These are phyloP conservation scores for Zenarchopterus dispar DNA, from an alignment of 2,797 vertebrate genomes.

Conservation along the genomic window DNA sequence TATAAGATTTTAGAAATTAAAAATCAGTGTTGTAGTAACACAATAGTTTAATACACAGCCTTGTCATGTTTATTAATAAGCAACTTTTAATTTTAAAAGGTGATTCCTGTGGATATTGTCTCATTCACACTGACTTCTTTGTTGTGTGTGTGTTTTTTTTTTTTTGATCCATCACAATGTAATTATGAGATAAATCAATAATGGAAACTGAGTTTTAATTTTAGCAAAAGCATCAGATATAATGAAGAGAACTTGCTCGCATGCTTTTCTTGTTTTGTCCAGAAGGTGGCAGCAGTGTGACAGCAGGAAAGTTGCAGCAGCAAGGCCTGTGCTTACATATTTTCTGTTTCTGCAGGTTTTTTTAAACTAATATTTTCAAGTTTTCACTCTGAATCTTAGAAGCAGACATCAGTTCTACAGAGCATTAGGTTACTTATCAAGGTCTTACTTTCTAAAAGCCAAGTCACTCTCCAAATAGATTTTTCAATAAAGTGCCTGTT, in stretches of 20 bases:
- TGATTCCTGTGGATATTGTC: no score
- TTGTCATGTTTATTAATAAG: no score
- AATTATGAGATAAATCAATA: no score
- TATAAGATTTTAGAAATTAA: no score
- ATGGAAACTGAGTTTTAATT: conserved; percentile 13
- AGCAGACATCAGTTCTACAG: conserved; percentile 26
- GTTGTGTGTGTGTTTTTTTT: no score
- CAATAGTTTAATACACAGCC: no score
- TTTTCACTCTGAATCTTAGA: conserved; percentile 11
- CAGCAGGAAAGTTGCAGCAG: not conserved
- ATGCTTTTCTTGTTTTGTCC: conserved; percentile 38
- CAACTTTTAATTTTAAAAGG: no score
- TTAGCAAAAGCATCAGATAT: conserved; percentile 3
- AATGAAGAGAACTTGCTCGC: not conserved
- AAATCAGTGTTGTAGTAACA: no score
- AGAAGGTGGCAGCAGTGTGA: conserved; percentile 59
- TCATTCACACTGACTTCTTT: no score
- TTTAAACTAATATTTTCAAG: conserved; percentile 7
- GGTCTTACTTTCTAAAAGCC: conserved; percentile 64
- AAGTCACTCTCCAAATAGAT: conserved; percentile 57
- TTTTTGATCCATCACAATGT: no score
- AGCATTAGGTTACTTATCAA: conserved; percentile 38
- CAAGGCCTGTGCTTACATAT: not conserved
- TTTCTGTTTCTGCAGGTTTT: not conserved
- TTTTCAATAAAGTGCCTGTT: conserved; percentile 68